Evolutionary conservation across 2,888 invertebrate genomes (phyloP).

Genomic region (Euclidia mi): DNA sequence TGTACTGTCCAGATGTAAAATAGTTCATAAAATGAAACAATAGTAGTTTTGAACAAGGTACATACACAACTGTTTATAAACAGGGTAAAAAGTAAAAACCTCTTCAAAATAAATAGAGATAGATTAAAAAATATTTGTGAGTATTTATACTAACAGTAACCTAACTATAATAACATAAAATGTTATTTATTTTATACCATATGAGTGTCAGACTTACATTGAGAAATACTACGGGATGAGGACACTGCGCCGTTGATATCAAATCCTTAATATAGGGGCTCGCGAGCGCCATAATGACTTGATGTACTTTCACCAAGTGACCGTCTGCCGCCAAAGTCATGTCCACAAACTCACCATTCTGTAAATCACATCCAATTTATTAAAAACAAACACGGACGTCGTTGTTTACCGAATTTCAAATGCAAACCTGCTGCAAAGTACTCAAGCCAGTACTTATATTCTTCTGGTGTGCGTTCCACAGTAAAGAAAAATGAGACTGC

Average conservation of each 20-base stretch:
- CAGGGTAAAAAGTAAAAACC: too few relatives aligned
- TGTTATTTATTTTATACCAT: neutral
- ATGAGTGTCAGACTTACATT: conserved; percentile 74
- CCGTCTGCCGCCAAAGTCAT: conserved; percentile 87
- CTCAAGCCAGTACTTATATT: conserved; percentile 75
- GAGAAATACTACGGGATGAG: conserved; percentile 83
- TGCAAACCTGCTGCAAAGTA: conserved; percentile 73
- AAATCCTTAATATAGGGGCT: conserved; percentile 85
- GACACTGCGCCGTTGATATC: conserved; percentile 76
- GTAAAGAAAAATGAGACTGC: conserved; percentile 70
- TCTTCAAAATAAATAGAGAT: too few relatives aligned
- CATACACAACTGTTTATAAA: too few relatives aligned
- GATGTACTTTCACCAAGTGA: conserved; percentile 84
- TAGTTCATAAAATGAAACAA: too few relatives aligned
- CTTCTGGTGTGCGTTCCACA: conserved; percentile 73
- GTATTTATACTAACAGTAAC: too few relatives aligned
- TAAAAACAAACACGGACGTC: neutral
- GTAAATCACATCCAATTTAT: conserved; percentile 39
- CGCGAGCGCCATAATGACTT: conserved; percentile 82
- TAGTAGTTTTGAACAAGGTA: too few relatives aligned
- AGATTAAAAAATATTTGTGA: too few relatives aligned
- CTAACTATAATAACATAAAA: too few relatives aligned
- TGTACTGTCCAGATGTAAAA: too few relatives aligned
- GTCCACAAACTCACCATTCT: conserved; percentile 87
- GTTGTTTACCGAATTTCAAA: conserved; percentile 13